Conservation (phyloP, 2,888 invertebrate species). For the Phyllotreta striolata region DNA sequence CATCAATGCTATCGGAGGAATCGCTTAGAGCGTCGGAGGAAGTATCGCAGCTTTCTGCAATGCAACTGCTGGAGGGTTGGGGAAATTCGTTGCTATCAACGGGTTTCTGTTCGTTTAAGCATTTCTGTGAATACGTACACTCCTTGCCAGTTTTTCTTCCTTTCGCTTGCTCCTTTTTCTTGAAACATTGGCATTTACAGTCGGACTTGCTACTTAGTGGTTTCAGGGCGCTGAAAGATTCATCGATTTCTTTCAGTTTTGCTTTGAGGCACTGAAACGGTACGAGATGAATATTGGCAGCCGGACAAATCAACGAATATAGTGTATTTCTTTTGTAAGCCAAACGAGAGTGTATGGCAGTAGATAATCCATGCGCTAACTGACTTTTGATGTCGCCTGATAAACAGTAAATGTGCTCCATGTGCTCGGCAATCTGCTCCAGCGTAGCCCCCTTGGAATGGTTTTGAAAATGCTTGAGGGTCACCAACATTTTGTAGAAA, state of each 20-base stretch:
- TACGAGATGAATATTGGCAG: slow-evolving; percentile 43
- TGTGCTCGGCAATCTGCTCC: slow-evolving; percentile 44
- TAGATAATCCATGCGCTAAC: slow-evolving; percentile 42
- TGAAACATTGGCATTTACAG: slow-evolving; percentile 1
- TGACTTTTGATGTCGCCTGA: slow-evolving; percentile 46
- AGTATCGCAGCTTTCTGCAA: too few species aligned
- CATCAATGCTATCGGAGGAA: too few species aligned
- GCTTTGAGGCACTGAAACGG: slow-evolving; percentile 42
- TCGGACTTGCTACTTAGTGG: not conserved
- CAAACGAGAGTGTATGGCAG: slow-evolving; percentile 41
- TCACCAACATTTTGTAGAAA: slow-evolving; percentile 45
- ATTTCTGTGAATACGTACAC: too few species aligned
- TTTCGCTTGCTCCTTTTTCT: not conserved
- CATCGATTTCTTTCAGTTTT: slow-evolving; percentile 41
- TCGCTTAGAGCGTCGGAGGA: too few species aligned
- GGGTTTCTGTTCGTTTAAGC: too few species aligned
- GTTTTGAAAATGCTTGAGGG: slow-evolving; percentile 44
- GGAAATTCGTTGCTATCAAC: too few species aligned
- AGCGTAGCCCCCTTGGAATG: slow-evolving; percentile 40
- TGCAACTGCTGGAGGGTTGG: too few species aligned
- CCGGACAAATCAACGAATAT: slow-evolving; percentile 43
- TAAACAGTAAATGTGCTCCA: slow-evolving; percentile 40
- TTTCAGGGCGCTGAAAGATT: slow-evolving; percentile 31
- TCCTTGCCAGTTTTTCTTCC: not conserved
- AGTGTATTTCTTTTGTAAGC: slow-evolving; percentile 39